A percentile compares a stretch with the other conserved stretches of the same genome.
Conservation (phyloP, 2,797 vertebrate species). For the Streptopelia turtur region DNA sequence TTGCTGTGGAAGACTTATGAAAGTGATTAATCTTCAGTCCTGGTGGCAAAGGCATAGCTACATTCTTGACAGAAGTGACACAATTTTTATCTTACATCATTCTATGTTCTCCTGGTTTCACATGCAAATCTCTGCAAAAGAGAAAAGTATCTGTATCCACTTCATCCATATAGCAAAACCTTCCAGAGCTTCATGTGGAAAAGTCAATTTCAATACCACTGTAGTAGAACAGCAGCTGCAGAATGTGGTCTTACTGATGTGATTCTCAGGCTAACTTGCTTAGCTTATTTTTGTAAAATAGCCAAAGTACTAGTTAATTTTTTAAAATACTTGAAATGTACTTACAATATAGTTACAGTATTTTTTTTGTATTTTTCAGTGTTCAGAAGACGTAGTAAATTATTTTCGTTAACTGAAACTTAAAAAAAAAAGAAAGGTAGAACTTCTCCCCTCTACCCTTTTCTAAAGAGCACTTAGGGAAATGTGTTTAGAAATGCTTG, state of each 20-base stretch:
- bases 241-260: neutral
- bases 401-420: neutral
- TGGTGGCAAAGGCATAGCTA: neutral
- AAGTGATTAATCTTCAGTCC: neutral
- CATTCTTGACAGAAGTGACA: neutral
- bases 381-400: neutral
- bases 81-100: neutral
- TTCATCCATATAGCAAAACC: neutral
- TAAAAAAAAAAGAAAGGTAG: neutral
- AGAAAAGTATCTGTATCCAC: neutral
- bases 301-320: neutral
- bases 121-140: neutral
- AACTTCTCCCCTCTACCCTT: neutral
- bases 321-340: neutral
- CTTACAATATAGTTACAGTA: neutral
- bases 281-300: neutral
- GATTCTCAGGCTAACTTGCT: neutral
- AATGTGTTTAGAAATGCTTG: conserved; percentile 1
- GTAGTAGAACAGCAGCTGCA: neutral
- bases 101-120: neutral
- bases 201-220: neutral
- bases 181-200: neutral
- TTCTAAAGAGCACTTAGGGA: neutral
- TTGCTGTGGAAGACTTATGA: neutral
- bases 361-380: neutral